These are phyloP conservation scores for Emydocephalus ijimae DNA, from an alignment of 2,113 vertebrate genomes.

Conservation along the genomic window DNA sequence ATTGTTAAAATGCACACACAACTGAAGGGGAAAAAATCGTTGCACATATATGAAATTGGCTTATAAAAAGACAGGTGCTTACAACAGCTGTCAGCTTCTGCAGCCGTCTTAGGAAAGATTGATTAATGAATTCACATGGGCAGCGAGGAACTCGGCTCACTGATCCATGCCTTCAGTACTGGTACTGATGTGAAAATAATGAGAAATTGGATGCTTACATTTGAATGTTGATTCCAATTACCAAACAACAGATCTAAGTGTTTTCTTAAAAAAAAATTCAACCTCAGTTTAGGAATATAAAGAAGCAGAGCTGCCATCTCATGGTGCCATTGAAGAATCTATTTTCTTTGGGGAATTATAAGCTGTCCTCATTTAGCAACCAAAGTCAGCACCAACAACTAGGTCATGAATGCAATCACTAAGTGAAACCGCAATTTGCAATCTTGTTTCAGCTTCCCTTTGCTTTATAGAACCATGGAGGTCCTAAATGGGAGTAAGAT, in stretches of 20 bases:
- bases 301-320: slow-evolving; percentile 26
- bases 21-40: slow-evolving; percentile 19
- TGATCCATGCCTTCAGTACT: slow-evolving; percentile 79
- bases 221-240: slow-evolving; percentile 86
- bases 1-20: slow-evolving; percentile 35
- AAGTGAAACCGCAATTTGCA: not conserved
- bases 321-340: slow-evolving; percentile 11
- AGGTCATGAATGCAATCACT: not conserved
- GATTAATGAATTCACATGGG: slow-evolving; percentile 87
- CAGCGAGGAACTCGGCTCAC: slow-evolving; percentile 73
- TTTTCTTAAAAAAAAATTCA: slow-evolving; percentile 60
- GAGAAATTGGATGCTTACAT: slow-evolving; percentile 84
- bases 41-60: slow-evolving; percentile 37
- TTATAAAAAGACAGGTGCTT: slow-evolving; percentile 71
- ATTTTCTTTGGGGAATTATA: slow-evolving; percentile 31
- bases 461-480: not conserved
- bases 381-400: not conserved
- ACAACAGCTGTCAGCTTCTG: slow-evolving; percentile 75
- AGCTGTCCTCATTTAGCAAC: not conserved
- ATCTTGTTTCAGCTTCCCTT: not conserved
- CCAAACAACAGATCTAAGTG: slow-evolving; percentile 75
- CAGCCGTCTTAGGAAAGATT: slow-evolving; percentile 75
- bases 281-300: slow-evolving; percentile 68
- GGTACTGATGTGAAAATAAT: slow-evolving; percentile 86
- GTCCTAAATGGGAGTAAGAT: not conserved